These are phyloP conservation scores for Coluber constrictor DNA, from an alignment of 2,797 vertebrate genomes.

Conservation along the genomic window DNA sequence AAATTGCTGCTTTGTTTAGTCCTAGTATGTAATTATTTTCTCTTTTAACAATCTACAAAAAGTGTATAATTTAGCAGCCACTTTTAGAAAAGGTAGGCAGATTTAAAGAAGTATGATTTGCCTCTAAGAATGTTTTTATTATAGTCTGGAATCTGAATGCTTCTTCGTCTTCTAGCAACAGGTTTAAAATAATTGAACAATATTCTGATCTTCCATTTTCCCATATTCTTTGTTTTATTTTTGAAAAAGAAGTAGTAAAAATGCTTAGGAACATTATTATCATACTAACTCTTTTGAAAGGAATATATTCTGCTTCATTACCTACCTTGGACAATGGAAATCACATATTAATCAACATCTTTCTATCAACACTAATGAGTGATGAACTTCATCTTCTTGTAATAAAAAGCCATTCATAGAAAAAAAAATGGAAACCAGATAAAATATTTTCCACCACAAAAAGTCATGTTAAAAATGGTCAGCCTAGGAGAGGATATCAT, in stretches of 20 bases:
- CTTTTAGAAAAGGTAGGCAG: not conserved
- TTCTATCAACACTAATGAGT: not conserved
- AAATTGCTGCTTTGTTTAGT: not conserved
- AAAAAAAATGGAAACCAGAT: not conserved
- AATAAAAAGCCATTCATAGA: not conserved
- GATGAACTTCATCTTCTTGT: not conserved
- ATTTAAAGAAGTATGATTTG: not conserved
- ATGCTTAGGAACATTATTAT: not conserved
- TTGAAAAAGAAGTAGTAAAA: not conserved
- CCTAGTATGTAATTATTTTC: not conserved
- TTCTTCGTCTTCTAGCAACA: not conserved
- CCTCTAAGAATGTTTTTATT: not conserved
- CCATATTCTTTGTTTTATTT: not conserved
- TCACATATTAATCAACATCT: not conserved
- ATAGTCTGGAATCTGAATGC: not conserved
- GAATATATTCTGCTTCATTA: not conserved
- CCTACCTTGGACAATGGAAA: not conserved
- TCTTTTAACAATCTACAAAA: not conserved
- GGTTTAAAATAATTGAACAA: not conserved
- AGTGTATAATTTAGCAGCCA: not conserved
- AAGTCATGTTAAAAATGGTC: not conserved
- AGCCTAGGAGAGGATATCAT: not conserved
- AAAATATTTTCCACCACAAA: not conserved
- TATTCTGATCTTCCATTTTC: not conserved
- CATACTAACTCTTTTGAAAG: not conserved